Conservation (phyloP, 1,140 invertebrate species). For the Psilanteris sp. region DNA sequence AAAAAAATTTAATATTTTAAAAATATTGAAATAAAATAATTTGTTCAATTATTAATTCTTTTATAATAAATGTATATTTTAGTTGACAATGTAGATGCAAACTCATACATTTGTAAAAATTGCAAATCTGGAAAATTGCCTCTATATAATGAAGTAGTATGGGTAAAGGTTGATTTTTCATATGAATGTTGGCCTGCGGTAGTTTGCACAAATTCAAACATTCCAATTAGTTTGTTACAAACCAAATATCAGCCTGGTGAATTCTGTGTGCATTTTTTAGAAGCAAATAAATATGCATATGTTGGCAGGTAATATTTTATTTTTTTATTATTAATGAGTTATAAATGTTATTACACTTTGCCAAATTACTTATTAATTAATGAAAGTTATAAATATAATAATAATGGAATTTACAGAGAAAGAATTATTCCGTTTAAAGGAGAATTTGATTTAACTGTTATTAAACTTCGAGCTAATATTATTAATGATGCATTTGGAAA, state of each 20-base stretch:
- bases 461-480: conserved; percentile 4
- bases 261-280: conserved; percentile 38
- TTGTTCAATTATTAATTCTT: too few relatives aligned
- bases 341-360: too few relatives aligned
- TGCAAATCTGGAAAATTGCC: conserved; percentile 54
- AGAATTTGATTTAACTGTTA: conserved; percentile 3
- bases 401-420: conserved; percentile 13
- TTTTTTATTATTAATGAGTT: too few relatives aligned
- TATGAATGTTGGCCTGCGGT: conserved; percentile 44
- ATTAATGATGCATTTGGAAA: conserved; percentile 10
- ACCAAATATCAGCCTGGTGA: conserved; percentile 17
- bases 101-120: conserved; percentile 27
- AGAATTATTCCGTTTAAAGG: conserved; percentile 19
- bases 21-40: too few relatives aligned
- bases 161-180: conserved; percentile 26
- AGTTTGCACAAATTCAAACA: conserved; percentile 20
- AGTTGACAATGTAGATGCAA: conserved; percentile 2
- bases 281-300: conserved; percentile 22
- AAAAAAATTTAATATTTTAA: too few relatives aligned
- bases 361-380: not conserved
- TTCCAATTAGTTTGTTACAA: conserved; percentile 17
- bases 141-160: conserved; percentile 39
- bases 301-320: conserved; percentile 36
- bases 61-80: too few relatives aligned
- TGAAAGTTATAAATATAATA: too few relatives aligned